Conservation (phyloP, 2,888 invertebrate genomes). For the Vanessa cardui region DNA sequence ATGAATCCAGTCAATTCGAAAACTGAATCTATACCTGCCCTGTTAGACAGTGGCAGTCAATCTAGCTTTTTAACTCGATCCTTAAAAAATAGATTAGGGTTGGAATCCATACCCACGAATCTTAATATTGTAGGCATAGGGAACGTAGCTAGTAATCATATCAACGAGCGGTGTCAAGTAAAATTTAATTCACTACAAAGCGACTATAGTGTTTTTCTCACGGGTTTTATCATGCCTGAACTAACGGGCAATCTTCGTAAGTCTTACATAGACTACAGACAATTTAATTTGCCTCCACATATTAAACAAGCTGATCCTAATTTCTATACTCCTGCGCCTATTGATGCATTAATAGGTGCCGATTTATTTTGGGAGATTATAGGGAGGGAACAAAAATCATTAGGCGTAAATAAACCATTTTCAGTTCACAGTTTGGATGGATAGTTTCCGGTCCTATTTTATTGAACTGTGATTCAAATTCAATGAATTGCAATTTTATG, state of each 20-base stretch:
- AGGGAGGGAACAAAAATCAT: too few relatives aligned
- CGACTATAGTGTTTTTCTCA: background rate
- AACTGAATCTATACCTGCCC: too few relatives aligned
- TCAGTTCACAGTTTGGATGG: too few relatives aligned
- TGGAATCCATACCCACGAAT: constrained; percentile 8
- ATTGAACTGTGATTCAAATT: too few relatives aligned
- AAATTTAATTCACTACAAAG: background rate
- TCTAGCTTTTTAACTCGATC: constrained; percentile 10
- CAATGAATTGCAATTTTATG: too few relatives aligned
- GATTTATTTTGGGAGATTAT: constrained; percentile 38
- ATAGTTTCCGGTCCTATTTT: too few relatives aligned
- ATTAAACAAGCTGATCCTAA: constrained; percentile 6
- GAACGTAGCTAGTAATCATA: background rate
- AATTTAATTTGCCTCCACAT: constrained; percentile 1
- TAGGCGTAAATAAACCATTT: too few relatives aligned
- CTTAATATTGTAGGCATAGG: constrained; percentile 12
- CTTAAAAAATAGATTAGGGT: constrained; percentile 7
- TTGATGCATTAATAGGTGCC: constrained; percentile 37
- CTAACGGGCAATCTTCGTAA: too few relatives aligned
- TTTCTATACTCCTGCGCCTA: constrained; percentile 30
- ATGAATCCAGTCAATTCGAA: too few relatives aligned
- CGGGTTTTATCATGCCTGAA: background rate
- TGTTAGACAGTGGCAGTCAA: background rate
- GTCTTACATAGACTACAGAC: background rate
- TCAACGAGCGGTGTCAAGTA: background rate